Base-by-base conservation (phyloP, 2,888 invertebrate genomes). In the Heliconius hortense region DNA sequence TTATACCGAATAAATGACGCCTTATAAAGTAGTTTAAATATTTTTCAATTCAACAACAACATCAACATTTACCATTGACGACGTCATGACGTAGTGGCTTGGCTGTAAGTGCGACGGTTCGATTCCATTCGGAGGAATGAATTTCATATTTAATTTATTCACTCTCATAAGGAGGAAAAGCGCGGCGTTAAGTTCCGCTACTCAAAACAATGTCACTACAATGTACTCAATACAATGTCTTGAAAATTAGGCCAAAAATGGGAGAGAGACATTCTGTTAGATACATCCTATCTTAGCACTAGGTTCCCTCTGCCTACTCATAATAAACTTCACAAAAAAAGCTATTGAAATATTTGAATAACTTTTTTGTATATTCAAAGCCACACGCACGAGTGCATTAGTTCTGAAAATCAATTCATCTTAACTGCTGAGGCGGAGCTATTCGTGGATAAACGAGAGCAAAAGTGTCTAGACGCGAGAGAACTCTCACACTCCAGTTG, bases 381-480 rank as follows among this genome's bases (percentile, higher is more conserved):
- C 15, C 28, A 53, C 13, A 53, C n/a, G 31, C 53, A 56, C n/a
- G 69, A 69, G 53, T 53, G 53, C 53, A 68, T 48, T 66, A 24
- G 64, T 68, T 48, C 28, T 28, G 4, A 31, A 56, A 56, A 69
- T 69, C 53, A 31, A 56, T 56, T 53, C 53, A 69, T 69, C 53
- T 69, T 56, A 56, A 69, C 53, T n/a, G 53, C 7, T 69, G 53
- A 31, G 28, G 31, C 13, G 53, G 69, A 31, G 69, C 31, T 31
- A 56, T 69, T 31, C n/a, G 53, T 69, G 53, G 28, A 56, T 53
- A 69, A 69, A 31, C 31, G 69, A 69, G 31, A 28, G 48, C 69
- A 69, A 69, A 69, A 69, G 53, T 69, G 69, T 69, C 69, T 69
- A 69, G 69, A 69, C 69, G n/a, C 8, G 24, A 39, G 39, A 39